Percentiles rank a stretch among this genome's conserved stretches.
phyloP scores from a whole-genome alignment of 2,888 invertebrate species.

The Sphinx pinastri region DNA sequence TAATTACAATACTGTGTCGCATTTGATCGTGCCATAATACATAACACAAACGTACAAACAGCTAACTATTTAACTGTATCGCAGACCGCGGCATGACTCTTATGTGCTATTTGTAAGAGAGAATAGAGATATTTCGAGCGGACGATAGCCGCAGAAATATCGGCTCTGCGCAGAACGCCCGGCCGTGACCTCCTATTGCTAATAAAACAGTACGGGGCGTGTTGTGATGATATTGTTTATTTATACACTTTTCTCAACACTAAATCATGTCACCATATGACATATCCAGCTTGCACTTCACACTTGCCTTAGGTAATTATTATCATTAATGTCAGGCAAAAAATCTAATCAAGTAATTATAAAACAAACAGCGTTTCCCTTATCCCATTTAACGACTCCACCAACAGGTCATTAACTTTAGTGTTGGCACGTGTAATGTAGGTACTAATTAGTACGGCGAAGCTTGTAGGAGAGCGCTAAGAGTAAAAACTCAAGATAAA shows the following conservation, averaged over 20 bases:
- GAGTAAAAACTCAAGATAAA: constrained; percentile 13
- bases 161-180: constrained; percentile 43
- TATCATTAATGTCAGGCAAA: not conserved
- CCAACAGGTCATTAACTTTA: not conserved
- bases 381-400: not conserved
- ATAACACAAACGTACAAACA: not conserved
- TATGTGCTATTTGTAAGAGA: constrained; percentile 34
- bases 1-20: not conserved
- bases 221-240: not conserved
- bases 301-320: too few species aligned
- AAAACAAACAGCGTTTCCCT: not conserved
- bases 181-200: constrained; percentile 58
- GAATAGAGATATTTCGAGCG: constrained; percentile 55
- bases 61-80: not conserved
- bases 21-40: not conserved
- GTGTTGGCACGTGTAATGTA: constrained; percentile 3
- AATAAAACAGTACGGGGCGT: constrained; percentile 1
- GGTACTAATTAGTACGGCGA: not conserved
- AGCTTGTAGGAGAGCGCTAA: not conserved
- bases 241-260: not conserved
- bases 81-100: constrained; percentile 6
- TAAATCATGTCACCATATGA: not conserved
- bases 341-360: not conserved
- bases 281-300: not conserved
- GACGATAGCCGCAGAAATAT: constrained; percentile 49